phyloP scores from a whole-genome alignment of 2,113 vertebrate species.

The Protomyctophum bolini region DNA sequence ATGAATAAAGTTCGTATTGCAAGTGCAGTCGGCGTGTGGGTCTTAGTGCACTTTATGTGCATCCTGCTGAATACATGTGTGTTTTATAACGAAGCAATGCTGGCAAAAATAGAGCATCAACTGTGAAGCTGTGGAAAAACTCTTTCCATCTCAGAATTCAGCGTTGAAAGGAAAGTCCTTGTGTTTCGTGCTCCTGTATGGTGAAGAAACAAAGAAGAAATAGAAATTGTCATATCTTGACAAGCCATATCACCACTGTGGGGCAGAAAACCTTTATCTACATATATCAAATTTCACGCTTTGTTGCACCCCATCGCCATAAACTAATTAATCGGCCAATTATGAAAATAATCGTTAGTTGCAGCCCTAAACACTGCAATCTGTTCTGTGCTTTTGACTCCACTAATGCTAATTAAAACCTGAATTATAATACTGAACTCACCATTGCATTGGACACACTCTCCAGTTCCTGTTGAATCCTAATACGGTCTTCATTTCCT shows the following conservation, averaged over 20 bases:
- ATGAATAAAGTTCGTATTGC: no score
- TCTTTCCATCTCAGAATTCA: slow-evolving; percentile 55
- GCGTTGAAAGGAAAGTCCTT: slow-evolving; percentile 72
- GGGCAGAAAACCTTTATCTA: neutral
- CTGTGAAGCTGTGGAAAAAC: no score
- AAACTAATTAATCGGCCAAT: rapidly evolving
- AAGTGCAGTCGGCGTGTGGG: no score
- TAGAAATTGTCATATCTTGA: neutral
- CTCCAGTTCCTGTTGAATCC: slow-evolving; percentile 85
- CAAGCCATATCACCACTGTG: neutral
- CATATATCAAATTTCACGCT: neutral
- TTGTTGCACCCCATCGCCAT: neutral
- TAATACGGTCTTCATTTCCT: slow-evolving; percentile 83
- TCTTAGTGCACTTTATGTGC: no score
- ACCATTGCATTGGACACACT: slow-evolving; percentile 79
- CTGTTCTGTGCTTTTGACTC: no score
- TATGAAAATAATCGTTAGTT: no score
- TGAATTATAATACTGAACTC: slow-evolving; percentile 54
- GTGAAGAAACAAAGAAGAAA: slow-evolving; percentile 7
- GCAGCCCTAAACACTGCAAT: no score
- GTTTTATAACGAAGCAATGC: no score
- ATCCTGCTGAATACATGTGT: no score
- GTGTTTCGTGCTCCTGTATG: slow-evolving; percentile 66
- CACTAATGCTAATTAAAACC: no score
- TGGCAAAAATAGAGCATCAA: no score